These are phyloP conservation scores for Liopterus haemorrhoidalis DNA, from an alignment of 2,888 invertebrate species.

Conservation along the genomic window DNA sequence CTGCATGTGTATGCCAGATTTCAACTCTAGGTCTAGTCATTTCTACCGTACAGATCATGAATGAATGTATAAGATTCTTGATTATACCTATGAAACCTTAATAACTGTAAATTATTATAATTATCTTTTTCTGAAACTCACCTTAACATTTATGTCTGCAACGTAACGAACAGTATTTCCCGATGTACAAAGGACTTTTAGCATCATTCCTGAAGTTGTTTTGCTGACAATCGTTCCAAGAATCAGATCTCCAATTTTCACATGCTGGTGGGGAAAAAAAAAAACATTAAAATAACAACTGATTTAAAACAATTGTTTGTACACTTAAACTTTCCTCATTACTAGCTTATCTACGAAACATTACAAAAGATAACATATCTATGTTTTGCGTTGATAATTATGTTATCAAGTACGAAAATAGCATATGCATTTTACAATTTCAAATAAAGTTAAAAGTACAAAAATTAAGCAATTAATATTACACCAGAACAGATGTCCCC, in stretches of 20 bases:
- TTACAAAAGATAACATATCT: no score
- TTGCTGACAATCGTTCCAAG: conserved; percentile 73
- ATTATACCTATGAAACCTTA: conserved; percentile 3
- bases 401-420: no score
- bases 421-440: no score
- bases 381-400: no score
- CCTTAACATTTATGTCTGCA: conserved; percentile 82
- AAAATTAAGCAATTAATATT: no score
- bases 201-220: conserved; percentile 64
- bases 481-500: no score
- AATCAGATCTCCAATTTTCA: conserved; percentile 72
- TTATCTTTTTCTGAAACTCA: conserved; percentile 41
- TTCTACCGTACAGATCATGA: no score
- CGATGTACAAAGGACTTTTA: conserved; percentile 80
- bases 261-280: conserved; percentile 46
- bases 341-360: background rate
- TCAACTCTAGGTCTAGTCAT: no score
- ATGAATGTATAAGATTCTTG: no score
- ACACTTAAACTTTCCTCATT: background rate
- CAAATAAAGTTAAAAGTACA: no score
- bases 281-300: background rate
- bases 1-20: no score
- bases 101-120: conserved; percentile 4
- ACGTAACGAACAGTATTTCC: conserved; percentile 71
- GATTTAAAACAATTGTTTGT: background rate